Percentiles rank a stretch among this genome's conserved stretches.
These are phyloP conservation scores for Caenorhabditis imperialis DNA, from an alignment of 2,888 invertebrate genomes.

Conservation along the genomic window DNA sequence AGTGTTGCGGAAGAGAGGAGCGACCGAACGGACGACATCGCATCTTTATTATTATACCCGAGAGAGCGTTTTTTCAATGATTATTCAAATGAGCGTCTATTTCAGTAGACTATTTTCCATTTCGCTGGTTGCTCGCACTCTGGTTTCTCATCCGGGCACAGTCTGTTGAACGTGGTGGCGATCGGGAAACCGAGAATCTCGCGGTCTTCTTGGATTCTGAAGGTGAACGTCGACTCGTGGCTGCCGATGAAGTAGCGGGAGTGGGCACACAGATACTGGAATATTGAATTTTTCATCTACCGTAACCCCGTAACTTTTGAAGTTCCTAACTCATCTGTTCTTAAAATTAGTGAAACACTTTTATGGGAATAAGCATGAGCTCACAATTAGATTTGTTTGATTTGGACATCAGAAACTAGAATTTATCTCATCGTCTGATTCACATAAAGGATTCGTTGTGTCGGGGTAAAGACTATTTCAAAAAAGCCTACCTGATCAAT, in stretches of 20 bases:
- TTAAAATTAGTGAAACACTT: no score
- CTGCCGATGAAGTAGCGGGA: constrained; percentile 87
- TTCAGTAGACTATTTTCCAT: constrained; percentile 81
- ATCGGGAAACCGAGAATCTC: constrained; percentile 91
- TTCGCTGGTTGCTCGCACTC: constrained; percentile 86
- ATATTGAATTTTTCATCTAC: neutral
- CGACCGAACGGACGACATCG: neutral
- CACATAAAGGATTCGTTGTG: no score
- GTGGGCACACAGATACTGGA: constrained; percentile 92
- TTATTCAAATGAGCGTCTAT: neutral
- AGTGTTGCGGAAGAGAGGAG: constrained; percentile 43
- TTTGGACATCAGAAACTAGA: no score
- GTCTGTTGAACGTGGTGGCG: constrained; percentile 88
- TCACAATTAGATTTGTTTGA: no score
- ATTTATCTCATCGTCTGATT: no score
- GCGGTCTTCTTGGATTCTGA: constrained; percentile 95
- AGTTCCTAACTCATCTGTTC: no score
- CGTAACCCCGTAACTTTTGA: neutral
- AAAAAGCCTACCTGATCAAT: constrained; percentile 75
- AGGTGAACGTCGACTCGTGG: constrained; percentile 94
- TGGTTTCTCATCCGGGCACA: constrained; percentile 82
- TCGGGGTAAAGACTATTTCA: no score
- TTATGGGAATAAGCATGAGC: no score
- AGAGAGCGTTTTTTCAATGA: neutral
- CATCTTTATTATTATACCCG: constrained; percentile 25